Evolutionary conservation across 2,888 invertebrate species (phyloP).

Genomic region (Morinoia aosen): DNA sequence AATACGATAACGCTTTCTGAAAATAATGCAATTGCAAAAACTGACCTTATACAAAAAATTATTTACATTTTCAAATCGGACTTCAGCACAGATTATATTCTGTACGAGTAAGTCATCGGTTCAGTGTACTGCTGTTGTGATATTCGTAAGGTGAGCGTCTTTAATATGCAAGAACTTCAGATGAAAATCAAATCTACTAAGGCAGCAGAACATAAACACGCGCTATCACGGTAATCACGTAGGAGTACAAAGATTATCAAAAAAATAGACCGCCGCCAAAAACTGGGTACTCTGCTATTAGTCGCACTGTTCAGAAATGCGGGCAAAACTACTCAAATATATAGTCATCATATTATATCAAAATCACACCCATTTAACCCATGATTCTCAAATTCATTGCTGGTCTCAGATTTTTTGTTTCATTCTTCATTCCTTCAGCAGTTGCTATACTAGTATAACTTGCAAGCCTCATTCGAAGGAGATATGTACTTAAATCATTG

Average conservation of each 20-base stretch:
- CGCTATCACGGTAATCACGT: neutral
- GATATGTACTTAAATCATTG: neutral
- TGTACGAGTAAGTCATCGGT: neutral
- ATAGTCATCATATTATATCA: neutral
- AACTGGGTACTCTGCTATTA: neutral
- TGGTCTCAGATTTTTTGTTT: neutral
- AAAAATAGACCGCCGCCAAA: neutral
- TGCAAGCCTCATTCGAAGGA: neutral
- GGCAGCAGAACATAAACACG: neutral
- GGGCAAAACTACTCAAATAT: neutral
- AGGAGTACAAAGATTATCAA: too few species aligned
- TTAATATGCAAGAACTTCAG: neutral
- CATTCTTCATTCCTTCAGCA: neutral
- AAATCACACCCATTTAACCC: neutral
- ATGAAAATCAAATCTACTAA: neutral
- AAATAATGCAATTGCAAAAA: neutral
- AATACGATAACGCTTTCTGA: neutral
- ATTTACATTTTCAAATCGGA: neutral
- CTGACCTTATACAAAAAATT: neutral
- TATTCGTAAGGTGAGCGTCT: neutral
- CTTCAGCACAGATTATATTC: neutral
- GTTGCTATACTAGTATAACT: neutral
- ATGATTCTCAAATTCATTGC: neutral
- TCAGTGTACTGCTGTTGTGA: neutral
- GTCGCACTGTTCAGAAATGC: neutral